A percentile compares a stretch with the other conserved stretches of the same genome.
Conservation (phyloP, 2,888 invertebrate genomes). For the Drosophila kanekoi region DNA sequence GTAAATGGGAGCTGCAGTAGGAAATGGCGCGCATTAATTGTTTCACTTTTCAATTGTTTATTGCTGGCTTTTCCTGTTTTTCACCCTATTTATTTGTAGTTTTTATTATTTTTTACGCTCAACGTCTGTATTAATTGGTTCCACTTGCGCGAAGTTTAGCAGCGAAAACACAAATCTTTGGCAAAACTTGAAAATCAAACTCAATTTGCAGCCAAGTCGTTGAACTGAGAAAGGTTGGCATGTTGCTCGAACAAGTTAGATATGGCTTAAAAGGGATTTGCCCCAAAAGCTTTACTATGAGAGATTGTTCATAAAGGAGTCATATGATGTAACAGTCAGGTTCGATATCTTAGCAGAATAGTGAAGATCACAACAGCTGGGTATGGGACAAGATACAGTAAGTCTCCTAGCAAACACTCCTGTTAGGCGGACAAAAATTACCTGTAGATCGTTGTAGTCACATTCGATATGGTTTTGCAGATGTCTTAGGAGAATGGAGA, state of each 20-base stretch:
- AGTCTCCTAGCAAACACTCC: too few species aligned
- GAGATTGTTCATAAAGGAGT: too few species aligned
- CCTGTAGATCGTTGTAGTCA: too few species aligned
- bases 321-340: too few species aligned
- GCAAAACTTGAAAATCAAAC: conserved; percentile 30
- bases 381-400: too few species aligned
- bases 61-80: conserved; percentile 51
- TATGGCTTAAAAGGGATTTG: too few species aligned
- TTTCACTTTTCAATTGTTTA: conserved; percentile 45
- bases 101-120: conserved; percentile 14
- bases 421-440: too few species aligned
- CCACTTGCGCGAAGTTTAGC: conserved; percentile 69
- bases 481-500: too few species aligned
- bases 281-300: too few species aligned
- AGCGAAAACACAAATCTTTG: conserved; percentile 36
- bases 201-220: conserved; percentile 43
- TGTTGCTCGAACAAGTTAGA: conserved; percentile 7
- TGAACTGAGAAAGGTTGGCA: conserved; percentile 51
- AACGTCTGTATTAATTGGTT: conserved; percentile 68
- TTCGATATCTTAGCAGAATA: too few species aligned
- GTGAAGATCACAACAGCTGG: too few species aligned
- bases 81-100: conserved; percentile 5
- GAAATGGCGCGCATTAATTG: conserved; percentile 57
- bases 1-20: conserved; percentile 33
- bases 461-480: too few species aligned